phyloP scores from a whole-genome alignment of 1,140 invertebrate species.

The Mylabris phalerata region DNA sequence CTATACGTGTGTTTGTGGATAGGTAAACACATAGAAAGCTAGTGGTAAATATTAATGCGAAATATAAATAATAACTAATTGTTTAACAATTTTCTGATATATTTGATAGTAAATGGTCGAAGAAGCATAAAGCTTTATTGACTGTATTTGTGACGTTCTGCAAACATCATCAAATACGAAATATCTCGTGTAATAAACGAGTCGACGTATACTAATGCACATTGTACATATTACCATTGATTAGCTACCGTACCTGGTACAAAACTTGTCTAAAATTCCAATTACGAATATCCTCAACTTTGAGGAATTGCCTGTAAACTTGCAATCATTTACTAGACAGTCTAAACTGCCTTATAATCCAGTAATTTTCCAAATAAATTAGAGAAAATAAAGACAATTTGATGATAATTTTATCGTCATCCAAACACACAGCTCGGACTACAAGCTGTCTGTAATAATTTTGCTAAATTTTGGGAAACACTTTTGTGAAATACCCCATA shows the following conservation, averaged over 20 bases:
- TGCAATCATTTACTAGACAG: too few relatives aligned
- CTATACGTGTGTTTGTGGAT: too few relatives aligned
- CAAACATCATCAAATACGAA: constrained; percentile 27
- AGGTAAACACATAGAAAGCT: constrained; percentile 1
- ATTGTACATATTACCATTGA: constrained; percentile 22
- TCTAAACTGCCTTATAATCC: too few relatives aligned
- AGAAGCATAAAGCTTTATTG: constrained; percentile 19
- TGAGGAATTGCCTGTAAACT: too few relatives aligned
- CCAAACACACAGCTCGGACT: too few relatives aligned
- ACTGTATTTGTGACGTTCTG: constrained; percentile 16
- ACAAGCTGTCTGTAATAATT: too few relatives aligned
- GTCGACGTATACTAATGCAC: constrained; percentile 14
- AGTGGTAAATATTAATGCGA: constrained; percentile 4
- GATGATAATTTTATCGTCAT: too few relatives aligned
- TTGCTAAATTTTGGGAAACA: too few relatives aligned
- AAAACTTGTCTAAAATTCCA: neutral
- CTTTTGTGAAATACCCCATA: too few relatives aligned
- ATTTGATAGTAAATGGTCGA: constrained; percentile 7
- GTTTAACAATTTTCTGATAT: neutral
- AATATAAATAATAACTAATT: neutral
- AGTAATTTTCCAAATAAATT: too few relatives aligned
- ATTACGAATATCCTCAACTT: too few relatives aligned
- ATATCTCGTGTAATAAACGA: constrained; percentile 21
- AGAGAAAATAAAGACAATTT: too few relatives aligned
- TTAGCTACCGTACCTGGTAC: constrained; percentile 22